Percentiles rank a stretch among this genome's conserved stretches.
phyloP scores from a whole-genome alignment of 2,113 vertebrate species.

The Prochilodus magdalenae region DNA sequence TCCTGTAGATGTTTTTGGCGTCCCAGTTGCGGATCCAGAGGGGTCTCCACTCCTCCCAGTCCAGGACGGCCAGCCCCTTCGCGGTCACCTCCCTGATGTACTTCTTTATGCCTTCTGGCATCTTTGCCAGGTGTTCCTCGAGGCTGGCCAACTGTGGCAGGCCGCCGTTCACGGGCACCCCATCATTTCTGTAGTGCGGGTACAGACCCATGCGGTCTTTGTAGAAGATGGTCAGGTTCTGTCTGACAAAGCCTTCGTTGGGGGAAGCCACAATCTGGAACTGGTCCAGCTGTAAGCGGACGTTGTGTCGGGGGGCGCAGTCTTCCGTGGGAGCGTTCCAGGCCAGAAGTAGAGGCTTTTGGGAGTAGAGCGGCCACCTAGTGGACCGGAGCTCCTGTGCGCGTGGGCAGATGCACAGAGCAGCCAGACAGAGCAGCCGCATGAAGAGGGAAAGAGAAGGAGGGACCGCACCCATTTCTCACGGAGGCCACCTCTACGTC shows the following conservation, averaged over 20 bases:
- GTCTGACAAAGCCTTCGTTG: conserved; percentile 80
- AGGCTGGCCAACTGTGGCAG: conserved; percentile 80
- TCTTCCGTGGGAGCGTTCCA: conserved; percentile 85
- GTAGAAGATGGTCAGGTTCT: conserved; percentile 85
- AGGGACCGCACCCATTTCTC: background rate
- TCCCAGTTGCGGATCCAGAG: conserved; percentile 86
- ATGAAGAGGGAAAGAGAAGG: conserved; percentile 14
- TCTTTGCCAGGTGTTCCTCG: conserved; percentile 70
- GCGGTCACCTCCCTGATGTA: conserved; percentile 73
- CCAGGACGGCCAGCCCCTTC: conserved; percentile 81
- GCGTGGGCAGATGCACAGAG: conserved; percentile 60
- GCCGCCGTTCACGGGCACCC: conserved; percentile 68
- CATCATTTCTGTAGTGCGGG: conserved; percentile 72
- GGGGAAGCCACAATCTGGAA: conserved; percentile 80
- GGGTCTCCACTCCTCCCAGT: conserved; percentile 87
- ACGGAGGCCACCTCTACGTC: background rate
- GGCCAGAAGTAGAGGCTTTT: conserved; percentile 78
- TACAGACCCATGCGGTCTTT: conserved; percentile 81
- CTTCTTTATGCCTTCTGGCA: conserved; percentile 69
- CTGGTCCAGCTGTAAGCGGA: conserved; percentile 71
- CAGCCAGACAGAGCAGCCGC: conserved; percentile 63
- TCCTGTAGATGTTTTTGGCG: conserved; percentile 78
- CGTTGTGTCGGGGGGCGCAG: conserved; percentile 70
- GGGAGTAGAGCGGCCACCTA: conserved; percentile 76
- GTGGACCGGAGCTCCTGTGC: conserved; percentile 74